phyloP scores from a whole-genome alignment of 2,797 vertebrate species.

The Hyperoplus immaculatus region DNA sequence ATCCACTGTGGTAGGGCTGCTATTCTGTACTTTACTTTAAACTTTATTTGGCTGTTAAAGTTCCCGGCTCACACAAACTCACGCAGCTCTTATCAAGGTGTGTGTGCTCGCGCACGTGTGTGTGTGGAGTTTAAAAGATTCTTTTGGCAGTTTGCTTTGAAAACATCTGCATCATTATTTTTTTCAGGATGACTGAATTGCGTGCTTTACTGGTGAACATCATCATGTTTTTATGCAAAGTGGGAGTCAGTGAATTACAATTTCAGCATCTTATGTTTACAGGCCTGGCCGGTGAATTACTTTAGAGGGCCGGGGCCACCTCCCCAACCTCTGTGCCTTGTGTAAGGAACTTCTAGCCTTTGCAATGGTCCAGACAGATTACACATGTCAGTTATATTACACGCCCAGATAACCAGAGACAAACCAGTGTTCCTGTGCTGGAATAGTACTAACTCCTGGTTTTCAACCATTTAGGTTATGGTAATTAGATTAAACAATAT shows the following conservation, averaged over 20 bases:
- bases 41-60: conserved; percentile 50
- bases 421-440: background rate
- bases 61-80: conserved; percentile 27
- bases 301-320: too few relatives aligned
- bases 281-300: background rate
- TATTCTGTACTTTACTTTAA: conserved; percentile 21
- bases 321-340: background rate
- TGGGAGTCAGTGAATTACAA: background rate
- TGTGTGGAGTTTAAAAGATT: background rate
- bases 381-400: background rate
- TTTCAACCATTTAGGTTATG: background rate
- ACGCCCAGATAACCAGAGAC: background rate
- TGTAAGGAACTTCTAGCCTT: background rate
- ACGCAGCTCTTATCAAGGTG: conserved; percentile 37
- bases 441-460: background rate
- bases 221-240: background rate
- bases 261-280: background rate
- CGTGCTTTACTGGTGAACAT: background rate
- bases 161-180: conserved; percentile 3
- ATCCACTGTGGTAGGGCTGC: conserved; percentile 12
- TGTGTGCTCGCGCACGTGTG: background rate
- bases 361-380: background rate
- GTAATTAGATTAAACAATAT: background rate
- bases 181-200: background rate
- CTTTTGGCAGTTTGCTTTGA: background rate